phyloP scores from a whole-genome alignment of 2,888 invertebrate genomes.

The Diarsia rubi region DNA sequence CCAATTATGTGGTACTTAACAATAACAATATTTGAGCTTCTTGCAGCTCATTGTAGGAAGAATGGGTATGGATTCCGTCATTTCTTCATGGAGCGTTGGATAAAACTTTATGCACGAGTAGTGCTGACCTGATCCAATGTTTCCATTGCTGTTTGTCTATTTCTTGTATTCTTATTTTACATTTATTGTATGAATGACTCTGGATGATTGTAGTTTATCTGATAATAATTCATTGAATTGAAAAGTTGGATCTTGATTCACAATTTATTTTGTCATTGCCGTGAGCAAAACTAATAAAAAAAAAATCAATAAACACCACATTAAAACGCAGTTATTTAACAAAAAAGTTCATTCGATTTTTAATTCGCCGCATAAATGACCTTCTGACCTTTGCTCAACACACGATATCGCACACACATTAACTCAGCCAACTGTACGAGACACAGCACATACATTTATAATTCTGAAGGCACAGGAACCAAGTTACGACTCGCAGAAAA shows the following conservation, averaged over 20 bases:
- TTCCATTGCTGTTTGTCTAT: too few species aligned
- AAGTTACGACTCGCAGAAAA: conserved; percentile 67
- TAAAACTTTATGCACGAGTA: too few species aligned
- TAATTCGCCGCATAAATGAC: conserved; percentile 11
- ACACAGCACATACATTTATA: conserved; percentile 62
- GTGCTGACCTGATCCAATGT: too few species aligned
- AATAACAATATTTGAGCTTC: too few species aligned
- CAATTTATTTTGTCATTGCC: background rate
- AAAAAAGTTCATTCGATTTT: conserved; percentile 4
- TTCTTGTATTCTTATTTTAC: too few species aligned
- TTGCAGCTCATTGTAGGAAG: too few species aligned
- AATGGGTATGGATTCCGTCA: too few species aligned
- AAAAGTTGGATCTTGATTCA: background rate
- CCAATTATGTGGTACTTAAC: background rate
- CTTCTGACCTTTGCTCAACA: conserved; percentile 34
- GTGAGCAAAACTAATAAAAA: background rate
- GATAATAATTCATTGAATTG: too few species aligned
- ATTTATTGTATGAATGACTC: too few species aligned
- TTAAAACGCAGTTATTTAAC: background rate
- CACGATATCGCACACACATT: conserved; percentile 41
- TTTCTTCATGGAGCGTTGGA: too few species aligned
- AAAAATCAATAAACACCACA: background rate
- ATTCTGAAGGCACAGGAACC: conserved; percentile 63
- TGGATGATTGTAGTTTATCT: too few species aligned
- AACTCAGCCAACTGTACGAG: conserved; percentile 38